Conservation (phyloP, 2,797 vertebrate species). For the Crossoptilon crossoptilon region DNA sequence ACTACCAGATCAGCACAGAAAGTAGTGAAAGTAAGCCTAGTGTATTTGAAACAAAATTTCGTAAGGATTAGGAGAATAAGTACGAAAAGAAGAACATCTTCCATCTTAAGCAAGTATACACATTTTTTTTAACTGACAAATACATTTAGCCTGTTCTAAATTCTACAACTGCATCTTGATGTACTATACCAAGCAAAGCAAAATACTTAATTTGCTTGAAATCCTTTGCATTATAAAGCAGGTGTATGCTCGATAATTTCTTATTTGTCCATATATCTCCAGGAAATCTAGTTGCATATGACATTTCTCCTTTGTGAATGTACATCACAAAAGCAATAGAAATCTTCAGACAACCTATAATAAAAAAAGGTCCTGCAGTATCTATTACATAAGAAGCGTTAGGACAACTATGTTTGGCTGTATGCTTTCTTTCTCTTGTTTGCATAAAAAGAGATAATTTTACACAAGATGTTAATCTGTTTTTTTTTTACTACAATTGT, state of each 20-base stretch:
- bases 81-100: background rate
- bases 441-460: conserved; percentile 65
- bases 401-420: conserved; percentile 23
- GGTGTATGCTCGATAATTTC: background rate
- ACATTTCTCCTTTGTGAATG: background rate
- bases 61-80: background rate
- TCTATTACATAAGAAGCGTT: background rate
- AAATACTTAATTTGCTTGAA: background rate
- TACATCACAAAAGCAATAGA: background rate
- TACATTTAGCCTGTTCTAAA: background rate
- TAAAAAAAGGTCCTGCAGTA: background rate
- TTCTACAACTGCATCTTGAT: background rate
- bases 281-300: background rate
- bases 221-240: background rate
- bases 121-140: background rate
- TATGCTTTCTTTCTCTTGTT: conserved; percentile 67
- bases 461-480: conserved; percentile 71
- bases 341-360: background rate
- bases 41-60: background rate
- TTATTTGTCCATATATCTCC: background rate
- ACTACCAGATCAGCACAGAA: background rate
- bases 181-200: background rate
- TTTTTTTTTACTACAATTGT: conserved; percentile 51
- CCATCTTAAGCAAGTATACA: background rate
- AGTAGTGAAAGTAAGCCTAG: background rate